Percentiles rank a stretch among this genome's conserved stretches.
Evolutionary conservation across 2,888 invertebrate genomes (phyloP).

Genomic region (Steromphala cineraria): DNA sequence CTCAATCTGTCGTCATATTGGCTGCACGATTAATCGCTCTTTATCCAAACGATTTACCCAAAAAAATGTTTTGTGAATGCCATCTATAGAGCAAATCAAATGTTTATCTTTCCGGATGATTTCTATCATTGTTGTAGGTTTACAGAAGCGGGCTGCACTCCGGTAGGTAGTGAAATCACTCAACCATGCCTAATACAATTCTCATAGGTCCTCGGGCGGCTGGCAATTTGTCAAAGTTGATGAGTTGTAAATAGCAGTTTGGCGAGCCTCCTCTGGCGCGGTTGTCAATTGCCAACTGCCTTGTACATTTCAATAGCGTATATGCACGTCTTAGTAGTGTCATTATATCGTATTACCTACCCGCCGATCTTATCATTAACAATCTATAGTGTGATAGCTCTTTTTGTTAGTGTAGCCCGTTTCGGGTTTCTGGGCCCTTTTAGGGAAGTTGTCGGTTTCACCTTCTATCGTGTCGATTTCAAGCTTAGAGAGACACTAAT

Average conservation of each 20-base stretch:
- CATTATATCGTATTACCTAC: not conserved
- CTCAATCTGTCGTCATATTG: too few relatives aligned
- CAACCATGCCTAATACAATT: not conserved
- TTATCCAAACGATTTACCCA: too few relatives aligned
- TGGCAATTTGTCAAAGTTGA: not conserved
- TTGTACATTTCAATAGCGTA: not conserved
- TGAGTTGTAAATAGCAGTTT: not conserved
- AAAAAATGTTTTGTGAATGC: too few relatives aligned
- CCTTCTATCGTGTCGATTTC: not conserved
- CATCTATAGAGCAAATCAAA: too few relatives aligned
- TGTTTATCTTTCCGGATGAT: too few relatives aligned
- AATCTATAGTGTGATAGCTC: not conserved
- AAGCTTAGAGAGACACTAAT: not conserved
- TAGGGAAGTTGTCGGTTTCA: not conserved
- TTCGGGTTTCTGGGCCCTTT: not conserved
- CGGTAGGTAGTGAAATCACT: not conserved
- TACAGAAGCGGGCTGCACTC: too few relatives aligned
- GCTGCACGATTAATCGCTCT: too few relatives aligned
- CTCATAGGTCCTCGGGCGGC: not conserved
- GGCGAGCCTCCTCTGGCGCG: not conserved
- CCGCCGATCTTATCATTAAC: not conserved
- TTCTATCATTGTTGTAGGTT: too few relatives aligned
- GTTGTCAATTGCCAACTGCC: constrained; percentile 1
- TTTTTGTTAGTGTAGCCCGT: not conserved
- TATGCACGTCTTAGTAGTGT: not conserved